Conservation (phyloP, 2,113 vertebrate species). For the Garra rufa region DNA sequence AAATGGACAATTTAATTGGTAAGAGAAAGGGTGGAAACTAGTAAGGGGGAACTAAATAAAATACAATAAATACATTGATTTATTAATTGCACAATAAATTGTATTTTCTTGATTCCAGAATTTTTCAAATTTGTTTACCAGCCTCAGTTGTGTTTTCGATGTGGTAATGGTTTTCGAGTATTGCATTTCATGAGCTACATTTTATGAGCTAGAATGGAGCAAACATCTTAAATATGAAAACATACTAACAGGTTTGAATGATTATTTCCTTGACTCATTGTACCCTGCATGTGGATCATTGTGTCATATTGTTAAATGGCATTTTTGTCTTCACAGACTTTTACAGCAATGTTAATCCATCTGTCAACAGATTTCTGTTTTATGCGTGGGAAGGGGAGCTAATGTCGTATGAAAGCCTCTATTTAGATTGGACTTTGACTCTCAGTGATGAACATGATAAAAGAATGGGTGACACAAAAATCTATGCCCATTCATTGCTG, state of each 20-base stretch:
- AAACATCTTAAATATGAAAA: slow-evolving; percentile 13
- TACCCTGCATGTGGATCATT: neutral
- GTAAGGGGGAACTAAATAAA: neutral
- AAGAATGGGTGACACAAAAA: slow-evolving; percentile 7
- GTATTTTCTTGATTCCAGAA: neutral
- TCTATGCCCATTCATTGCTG: neutral
- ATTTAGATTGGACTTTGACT: slow-evolving; percentile 36
- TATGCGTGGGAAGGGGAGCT: neutral
- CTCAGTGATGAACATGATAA: slow-evolving; percentile 15
- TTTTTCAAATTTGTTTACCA: neutral
- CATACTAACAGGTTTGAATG: neutral
- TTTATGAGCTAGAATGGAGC: neutral
- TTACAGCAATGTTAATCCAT: slow-evolving; percentile 4
- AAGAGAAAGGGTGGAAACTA: neutral
- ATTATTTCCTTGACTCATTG: neutral
- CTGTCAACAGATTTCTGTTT: neutral
- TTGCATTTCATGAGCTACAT: slow-evolving; percentile 9
- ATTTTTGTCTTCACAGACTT: slow-evolving; percentile 8
- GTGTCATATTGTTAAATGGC: neutral
- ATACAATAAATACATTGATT: neutral
- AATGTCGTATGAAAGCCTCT: slow-evolving; percentile 4
- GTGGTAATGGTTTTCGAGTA: neutral
- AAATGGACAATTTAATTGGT: neutral
- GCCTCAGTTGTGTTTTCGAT: neutral
- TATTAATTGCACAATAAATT: neutral